phyloP scores from a whole-genome alignment of 1,140 invertebrate genomes.

The Popillia japonica region DNA sequence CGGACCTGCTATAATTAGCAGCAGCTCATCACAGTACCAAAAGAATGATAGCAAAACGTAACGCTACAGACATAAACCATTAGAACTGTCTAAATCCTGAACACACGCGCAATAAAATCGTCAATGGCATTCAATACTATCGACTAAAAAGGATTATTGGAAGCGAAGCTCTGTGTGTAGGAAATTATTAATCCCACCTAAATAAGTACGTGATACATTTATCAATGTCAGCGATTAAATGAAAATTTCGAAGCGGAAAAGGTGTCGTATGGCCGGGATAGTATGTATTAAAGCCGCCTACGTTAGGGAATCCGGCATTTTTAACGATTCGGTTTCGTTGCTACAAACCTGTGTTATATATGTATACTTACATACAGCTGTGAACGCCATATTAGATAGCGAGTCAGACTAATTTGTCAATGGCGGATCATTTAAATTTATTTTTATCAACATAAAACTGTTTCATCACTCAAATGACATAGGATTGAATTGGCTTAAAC shows the following conservation, averaged over 20 bases:
- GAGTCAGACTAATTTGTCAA: too few species aligned
- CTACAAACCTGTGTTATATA: neutral
- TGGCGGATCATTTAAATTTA: too few species aligned
- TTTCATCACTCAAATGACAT: too few species aligned
- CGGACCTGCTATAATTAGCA: neutral
- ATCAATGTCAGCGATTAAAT: slow-evolving; percentile 34
- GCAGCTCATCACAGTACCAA: neutral
- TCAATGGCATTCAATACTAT: neutral
- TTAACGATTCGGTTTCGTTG: neutral
- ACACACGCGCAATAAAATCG: neutral
- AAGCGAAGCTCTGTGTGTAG: neutral
- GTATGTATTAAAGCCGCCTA: slow-evolving; percentile 25
- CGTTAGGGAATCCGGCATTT: neutral
- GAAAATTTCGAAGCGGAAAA: slow-evolving; percentile 17
- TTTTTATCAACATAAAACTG: too few species aligned
- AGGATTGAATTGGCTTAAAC: too few species aligned
- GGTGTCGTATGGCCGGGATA: neutral
- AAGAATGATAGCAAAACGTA: neutral
- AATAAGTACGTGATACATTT: slow-evolving; percentile 35
- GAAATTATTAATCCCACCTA: slow-evolving; percentile 27
- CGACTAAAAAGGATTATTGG: slow-evolving; percentile 18
- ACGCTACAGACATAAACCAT: neutral
- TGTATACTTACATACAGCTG: too few species aligned
- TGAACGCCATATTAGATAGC: too few species aligned
- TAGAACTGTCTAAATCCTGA: neutral